Conservation (phyloP, 2,888 invertebrate genomes). For the Lacanobia oleracea region DNA sequence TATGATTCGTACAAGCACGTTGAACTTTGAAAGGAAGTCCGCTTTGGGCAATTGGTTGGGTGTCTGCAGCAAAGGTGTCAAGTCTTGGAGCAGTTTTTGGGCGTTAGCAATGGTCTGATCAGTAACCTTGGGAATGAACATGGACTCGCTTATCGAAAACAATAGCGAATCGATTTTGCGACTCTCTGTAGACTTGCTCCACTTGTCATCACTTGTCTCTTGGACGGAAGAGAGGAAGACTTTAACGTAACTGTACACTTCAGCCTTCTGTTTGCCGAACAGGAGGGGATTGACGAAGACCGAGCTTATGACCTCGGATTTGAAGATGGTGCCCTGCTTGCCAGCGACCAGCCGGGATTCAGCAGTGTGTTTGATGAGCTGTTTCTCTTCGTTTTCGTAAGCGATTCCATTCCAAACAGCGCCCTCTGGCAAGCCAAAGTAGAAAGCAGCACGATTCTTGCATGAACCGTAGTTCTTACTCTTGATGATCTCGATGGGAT, state of each 20-base stretch:
- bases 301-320: constrained; percentile 91
- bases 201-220: constrained; percentile 78
- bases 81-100: constrained; percentile 87
- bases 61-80: constrained; percentile 90
- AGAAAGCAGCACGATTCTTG: constrained; percentile 91
- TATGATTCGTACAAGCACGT: constrained; percentile 89
- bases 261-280: constrained; percentile 90
- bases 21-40: constrained; percentile 92
- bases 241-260: constrained; percentile 91
- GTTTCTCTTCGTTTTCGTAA: constrained; percentile 85
- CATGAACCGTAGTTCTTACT: constrained; percentile 92
- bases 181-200: constrained; percentile 80
- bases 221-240: constrained; percentile 83
- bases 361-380: constrained; percentile 90
- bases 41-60: constrained; percentile 89
- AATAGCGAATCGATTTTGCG: constrained; percentile 88
- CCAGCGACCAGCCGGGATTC: constrained; percentile 89
- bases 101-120: constrained; percentile 83
- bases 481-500: constrained; percentile 92
- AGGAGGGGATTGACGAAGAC: constrained; percentile 91
- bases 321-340: constrained; percentile 91
- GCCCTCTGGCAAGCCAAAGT: constrained; percentile 91
- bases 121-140: constrained; percentile 52
- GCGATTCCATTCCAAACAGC: constrained; percentile 88
- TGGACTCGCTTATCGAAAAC: constrained; percentile 83